Conservation (phyloP, 2,888 invertebrate genomes). For the Diabrotica balteata region DNA sequence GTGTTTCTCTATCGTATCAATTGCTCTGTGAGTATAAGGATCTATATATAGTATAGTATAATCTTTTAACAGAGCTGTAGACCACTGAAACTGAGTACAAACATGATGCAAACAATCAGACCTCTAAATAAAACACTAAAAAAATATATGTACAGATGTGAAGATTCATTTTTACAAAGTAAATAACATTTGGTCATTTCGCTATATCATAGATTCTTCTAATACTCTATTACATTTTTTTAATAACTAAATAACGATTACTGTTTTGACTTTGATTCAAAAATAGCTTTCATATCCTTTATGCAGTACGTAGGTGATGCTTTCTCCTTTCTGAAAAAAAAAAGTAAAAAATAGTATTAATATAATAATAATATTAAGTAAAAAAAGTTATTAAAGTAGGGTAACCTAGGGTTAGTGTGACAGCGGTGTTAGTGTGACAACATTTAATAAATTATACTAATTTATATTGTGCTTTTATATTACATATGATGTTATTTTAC, state of each 20-base stretch:
- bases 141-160: conserved; percentile 27
- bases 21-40: too few species aligned
- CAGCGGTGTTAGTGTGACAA: too few species aligned
- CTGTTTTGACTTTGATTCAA: conserved; percentile 73
- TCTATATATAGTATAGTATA: neutral
- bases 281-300: conserved; percentile 82
- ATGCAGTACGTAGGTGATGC: conserved; percentile 75
- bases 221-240: conserved; percentile 29
- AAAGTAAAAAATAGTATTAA: conserved; percentile 22
- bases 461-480: too few species aligned
- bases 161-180: conserved; percentile 32
- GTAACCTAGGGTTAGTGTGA: too few species aligned
- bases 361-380: too few species aligned
- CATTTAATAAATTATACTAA: too few species aligned
- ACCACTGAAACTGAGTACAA: conserved; percentile 1
- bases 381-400: too few species aligned
- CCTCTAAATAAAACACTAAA: conserved; percentile 20
- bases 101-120: conserved; percentile 5
- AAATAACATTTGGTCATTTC: conserved; percentile 41
- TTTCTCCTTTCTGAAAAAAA: conserved; percentile 69
- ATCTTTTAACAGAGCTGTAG: neutral
- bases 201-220: conserved; percentile 28
- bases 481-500: too few species aligned
- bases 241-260: conserved; percentile 38
- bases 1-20: too few species aligned